A percentile compares a stretch with the other conserved stretches of the same genome.
Conservation (phyloP, 2,888 invertebrate species). For the Amiota mariae region DNA sequence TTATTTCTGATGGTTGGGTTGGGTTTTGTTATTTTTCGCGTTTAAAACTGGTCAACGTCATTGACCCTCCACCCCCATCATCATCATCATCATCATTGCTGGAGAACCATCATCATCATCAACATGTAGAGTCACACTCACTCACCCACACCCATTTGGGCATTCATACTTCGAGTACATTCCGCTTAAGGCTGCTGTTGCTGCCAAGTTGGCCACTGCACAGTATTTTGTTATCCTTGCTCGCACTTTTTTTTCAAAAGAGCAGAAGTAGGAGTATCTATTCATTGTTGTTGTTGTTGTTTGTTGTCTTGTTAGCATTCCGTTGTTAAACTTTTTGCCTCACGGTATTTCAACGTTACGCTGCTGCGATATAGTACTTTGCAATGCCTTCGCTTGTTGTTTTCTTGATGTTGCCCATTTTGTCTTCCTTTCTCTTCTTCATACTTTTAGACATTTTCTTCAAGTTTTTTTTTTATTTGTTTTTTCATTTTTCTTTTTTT, state of each 20-base stretch:
- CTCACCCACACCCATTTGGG: neutral
- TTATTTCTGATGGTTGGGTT: constrained; percentile 6
- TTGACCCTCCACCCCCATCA: neutral
- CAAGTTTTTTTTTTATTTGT: neutral
- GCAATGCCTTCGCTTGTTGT: no score
- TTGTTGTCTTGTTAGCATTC: constrained; percentile 58
- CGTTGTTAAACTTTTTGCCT: constrained; percentile 45
- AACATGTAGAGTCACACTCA: neutral
- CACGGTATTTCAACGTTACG: constrained; percentile 54
- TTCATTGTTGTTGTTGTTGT: constrained; percentile 35
- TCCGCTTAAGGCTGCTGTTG: constrained; percentile 22
- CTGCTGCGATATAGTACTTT: no score
- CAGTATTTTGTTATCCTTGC: constrained; percentile 7
- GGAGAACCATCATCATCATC: no score
- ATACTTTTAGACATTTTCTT: no score
- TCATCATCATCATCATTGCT: neutral
- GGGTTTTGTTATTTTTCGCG: neutral
- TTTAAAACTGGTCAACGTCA: constrained; percentile 2
- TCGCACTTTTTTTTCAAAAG: no score
- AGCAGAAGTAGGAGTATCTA: neutral
- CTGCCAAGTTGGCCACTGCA: neutral
- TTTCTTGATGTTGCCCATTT: no score
- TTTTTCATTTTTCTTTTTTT: constrained; percentile 16
- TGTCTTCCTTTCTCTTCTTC: no score
- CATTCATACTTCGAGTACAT: neutral